A percentile compares a stretch with the other conserved stretches of the same genome.
phyloP scores from a whole-genome alignment of 2,888 invertebrate genomes.

The Platynereis dumerilii region DNA sequence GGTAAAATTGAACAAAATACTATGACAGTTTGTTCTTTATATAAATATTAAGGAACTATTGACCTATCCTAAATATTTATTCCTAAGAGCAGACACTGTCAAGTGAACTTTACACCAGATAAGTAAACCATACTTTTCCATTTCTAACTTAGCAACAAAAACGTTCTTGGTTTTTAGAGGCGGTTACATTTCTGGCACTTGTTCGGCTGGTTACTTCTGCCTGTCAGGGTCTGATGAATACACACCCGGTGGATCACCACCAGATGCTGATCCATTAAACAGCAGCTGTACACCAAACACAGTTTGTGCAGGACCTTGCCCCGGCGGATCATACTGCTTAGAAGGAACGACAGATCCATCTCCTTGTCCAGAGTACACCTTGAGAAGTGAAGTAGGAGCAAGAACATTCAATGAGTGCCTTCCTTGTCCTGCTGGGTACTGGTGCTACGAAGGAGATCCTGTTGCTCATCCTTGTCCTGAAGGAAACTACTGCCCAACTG shows the following conservation, averaged over 20 bases:
- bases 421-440: slow-evolving; percentile 55
- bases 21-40: not conserved
- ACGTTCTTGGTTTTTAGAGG: no score
- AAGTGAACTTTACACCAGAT: no score
- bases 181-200: slow-evolving; percentile 51
- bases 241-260: slow-evolving; percentile 44
- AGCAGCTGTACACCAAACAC: slow-evolving; percentile 29
- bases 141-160: no score
- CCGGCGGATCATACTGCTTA: slow-evolving; percentile 55
- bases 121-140: no score
- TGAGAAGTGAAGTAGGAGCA: slow-evolving; percentile 47
- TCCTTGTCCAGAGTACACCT: slow-evolving; percentile 55
- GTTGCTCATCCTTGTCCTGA: slow-evolving; percentile 44
- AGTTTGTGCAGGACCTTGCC: slow-evolving; percentile 57
- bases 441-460: slow-evolving; percentile 54
- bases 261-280: slow-evolving; percentile 35
- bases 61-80: no score
- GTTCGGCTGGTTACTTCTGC: slow-evolving; percentile 57
- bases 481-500: slow-evolving; percentile 55
- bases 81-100: no score
- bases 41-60: no score
- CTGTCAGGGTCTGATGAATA: slow-evolving; percentile 50
- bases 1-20: slow-evolving; percentile 37
- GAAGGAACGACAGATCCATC: slow-evolving; percentile 46
- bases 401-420: slow-evolving; percentile 48